Conservation (phyloP, 2,113 vertebrate species). For the Panthera tigris region DNA sequence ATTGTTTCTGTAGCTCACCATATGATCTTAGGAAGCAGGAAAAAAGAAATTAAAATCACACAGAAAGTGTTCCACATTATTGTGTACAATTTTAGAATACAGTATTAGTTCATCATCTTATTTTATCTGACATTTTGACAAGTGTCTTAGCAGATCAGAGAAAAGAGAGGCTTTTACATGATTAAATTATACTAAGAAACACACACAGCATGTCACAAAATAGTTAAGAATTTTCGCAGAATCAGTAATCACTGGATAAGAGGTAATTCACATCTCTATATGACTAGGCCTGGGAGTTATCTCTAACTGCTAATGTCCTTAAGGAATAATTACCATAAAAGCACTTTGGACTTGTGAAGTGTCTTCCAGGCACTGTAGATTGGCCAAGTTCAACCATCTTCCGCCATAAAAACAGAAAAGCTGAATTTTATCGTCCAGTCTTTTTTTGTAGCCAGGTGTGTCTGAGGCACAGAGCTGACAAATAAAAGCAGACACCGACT, state of each 20-base stretch:
- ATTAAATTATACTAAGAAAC: conserved; percentile 49
- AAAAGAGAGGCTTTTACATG: conserved; percentile 42
- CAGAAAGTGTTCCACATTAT: conserved; percentile 14
- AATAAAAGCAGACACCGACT: neutral
- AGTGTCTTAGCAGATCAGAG: conserved; percentile 47
- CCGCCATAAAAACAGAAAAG: neutral
- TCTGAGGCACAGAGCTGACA: neutral
- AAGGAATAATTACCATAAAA: neutral
- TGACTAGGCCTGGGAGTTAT: neutral
- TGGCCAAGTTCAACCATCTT: neutral
- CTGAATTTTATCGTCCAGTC: neutral
- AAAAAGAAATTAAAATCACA: conserved; percentile 32
- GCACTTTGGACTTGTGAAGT: neutral
- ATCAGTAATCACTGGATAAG: neutral
- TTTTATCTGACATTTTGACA: conserved; percentile 70
- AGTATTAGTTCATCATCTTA: conserved; percentile 48
- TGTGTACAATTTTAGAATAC: conserved; percentile 42
- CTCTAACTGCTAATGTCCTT: neutral
- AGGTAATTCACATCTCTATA: neutral
- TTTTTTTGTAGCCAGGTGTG: neutral
- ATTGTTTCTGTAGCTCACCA: neutral
- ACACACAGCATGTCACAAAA: neutral
- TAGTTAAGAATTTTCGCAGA: neutral
- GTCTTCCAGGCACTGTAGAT: neutral
- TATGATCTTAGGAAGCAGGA: conserved; percentile 24